phyloP scores from a whole-genome alignment of 2,888 invertebrate genomes.

The Limnephilus auricula region DNA sequence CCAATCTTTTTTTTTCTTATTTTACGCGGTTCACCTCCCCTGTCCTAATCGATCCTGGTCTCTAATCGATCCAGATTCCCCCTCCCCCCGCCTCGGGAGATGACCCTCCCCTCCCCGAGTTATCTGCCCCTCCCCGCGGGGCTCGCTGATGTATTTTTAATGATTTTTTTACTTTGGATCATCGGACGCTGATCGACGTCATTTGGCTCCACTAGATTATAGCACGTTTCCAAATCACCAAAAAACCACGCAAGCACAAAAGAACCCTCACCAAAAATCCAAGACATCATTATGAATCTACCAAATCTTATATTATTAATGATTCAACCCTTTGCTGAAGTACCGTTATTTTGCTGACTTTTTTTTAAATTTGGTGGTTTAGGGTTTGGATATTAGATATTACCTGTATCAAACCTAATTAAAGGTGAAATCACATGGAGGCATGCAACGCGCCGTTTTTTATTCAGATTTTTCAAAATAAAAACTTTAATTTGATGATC shows the following conservation, averaged over 20 bases:
- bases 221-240: conserved; percentile 22
- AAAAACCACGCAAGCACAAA: not conserved
- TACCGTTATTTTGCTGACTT: not conserved
- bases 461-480: conserved; percentile 34
- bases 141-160: conserved; percentile 78
- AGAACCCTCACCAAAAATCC: not conserved
- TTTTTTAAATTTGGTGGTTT: not conserved
- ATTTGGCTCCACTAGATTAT: conserved; percentile 57
- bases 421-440: conserved; percentile 21
- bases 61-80: conserved; percentile 64
- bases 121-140: conserved; percentile 2
- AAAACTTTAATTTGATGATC: not conserved
- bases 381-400: conserved; percentile 38
- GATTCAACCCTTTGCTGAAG: not conserved
- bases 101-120: conserved; percentile 37
- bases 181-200: conserved; percentile 64
- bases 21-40: conserved; percentile 26
- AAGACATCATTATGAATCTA: not conserved
- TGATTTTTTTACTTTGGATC: conserved; percentile 74
- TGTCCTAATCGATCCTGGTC: conserved; percentile 63
- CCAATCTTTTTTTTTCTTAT: not conserved
- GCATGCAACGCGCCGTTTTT: conserved; percentile 41
- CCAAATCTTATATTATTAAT: not conserved
- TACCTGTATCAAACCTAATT: conserved; percentile 46
- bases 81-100: conserved; percentile 52